Evolutionary conservation across 2,797 vertebrate genomes (phyloP).

Genomic region (Myotis daubentonii): DNA sequence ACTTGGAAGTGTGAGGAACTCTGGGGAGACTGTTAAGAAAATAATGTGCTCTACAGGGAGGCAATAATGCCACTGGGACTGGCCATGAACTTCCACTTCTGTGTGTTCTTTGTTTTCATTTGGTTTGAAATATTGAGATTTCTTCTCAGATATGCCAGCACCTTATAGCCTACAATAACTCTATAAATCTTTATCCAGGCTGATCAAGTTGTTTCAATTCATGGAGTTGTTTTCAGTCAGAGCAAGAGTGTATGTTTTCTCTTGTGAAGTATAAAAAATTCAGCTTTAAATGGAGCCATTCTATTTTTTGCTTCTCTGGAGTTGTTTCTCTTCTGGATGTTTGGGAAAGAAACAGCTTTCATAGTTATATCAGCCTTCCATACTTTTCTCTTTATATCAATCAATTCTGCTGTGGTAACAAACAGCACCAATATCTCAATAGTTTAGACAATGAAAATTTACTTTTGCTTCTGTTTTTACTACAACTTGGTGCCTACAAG

Average conservation of each 20-base stretch:
- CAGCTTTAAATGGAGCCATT: background rate
- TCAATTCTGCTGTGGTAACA: background rate
- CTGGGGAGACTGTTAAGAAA: background rate
- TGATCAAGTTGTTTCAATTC: conserved; percentile 44
- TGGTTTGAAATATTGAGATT: conserved; percentile 24
- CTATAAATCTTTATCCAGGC: conserved; percentile 45
- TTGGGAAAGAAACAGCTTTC: background rate
- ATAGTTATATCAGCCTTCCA: background rate
- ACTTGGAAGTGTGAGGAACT: background rate
- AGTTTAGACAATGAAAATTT: background rate
- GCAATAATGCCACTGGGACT: background rate
- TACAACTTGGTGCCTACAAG: background rate
- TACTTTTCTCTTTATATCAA: background rate
- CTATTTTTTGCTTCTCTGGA: background rate
- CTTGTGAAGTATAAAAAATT: conserved; percentile 10
- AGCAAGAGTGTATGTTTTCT: conserved; percentile 15
- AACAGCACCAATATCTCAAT: background rate
- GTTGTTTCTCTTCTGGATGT: background rate
- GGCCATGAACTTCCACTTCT: background rate
- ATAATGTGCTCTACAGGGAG: background rate
- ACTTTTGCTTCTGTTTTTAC: background rate
- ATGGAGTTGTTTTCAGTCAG: conserved; percentile 17
- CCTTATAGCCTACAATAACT: background rate
- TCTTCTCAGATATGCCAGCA: background rate
- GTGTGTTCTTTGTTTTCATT: conserved; percentile 39